Evolutionary conservation across 1,140 invertebrate genomes (phyloP).

Genomic region (Whitmania pigra): DNA sequence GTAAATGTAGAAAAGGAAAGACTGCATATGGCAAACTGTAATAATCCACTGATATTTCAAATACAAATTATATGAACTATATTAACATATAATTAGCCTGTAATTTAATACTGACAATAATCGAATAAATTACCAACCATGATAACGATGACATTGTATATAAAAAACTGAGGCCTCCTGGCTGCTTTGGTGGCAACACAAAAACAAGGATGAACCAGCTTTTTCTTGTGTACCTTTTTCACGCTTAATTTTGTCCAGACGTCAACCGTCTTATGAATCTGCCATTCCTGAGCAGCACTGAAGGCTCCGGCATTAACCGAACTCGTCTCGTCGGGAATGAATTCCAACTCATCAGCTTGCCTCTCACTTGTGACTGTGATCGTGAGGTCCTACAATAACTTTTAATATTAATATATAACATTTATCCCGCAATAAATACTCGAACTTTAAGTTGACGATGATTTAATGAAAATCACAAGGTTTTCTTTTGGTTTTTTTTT

Average conservation of each 20-base stretch:
- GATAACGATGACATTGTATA: constrained; percentile 16
- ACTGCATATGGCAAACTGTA: constrained; percentile 35
- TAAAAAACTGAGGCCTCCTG: constrained; percentile 18
- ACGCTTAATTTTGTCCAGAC: constrained; percentile 14
- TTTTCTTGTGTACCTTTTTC: neutral
- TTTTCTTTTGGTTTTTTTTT: too few relatives aligned
- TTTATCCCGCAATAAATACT: neutral
- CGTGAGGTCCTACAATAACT: constrained; percentile 35
- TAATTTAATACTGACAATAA: neutral
- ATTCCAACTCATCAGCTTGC: constrained; percentile 23
- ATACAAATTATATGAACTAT: neutral
- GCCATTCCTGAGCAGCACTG: constrained; percentile 26
- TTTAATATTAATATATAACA: too few relatives aligned
- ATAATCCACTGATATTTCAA: neutral
- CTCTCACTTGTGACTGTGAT: constrained; percentile 32
- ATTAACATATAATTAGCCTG: neutral
- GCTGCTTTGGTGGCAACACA: constrained; percentile 14
- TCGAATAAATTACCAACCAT: constrained; percentile 7
- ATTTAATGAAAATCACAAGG: too few relatives aligned
- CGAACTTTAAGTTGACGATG: neutral
- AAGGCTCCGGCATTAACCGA: constrained; percentile 26
- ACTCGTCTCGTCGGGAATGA: constrained; percentile 26
- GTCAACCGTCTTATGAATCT: neutral
- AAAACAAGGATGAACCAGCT: neutral
- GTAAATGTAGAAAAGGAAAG: constrained; percentile 34